Evolutionary conservation across 2,888 invertebrate species (phyloP), one percentile per base, ranked within the genome.

Genomic region (Drepana falcataria): DNA sequence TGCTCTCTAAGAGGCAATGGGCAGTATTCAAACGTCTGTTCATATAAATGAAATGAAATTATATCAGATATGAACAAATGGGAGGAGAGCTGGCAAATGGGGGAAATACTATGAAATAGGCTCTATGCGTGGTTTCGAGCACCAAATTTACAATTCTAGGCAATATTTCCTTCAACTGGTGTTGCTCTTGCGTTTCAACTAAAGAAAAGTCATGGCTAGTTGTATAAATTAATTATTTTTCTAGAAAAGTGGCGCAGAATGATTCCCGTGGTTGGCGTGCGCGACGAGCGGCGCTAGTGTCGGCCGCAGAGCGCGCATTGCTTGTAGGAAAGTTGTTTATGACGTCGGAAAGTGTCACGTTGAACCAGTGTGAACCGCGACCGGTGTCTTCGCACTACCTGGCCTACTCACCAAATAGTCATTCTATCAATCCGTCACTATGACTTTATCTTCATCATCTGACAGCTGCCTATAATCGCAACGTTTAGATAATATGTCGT

Each of bases 271-370:
- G 66, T 67, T 65, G 73, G 72, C 78, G 75, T 71, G 73, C 73
- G 80, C 79, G 74, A 74, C 79, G 76, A 63, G 77, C 68, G 77
- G 81, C 72, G 72, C 73, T 70, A 61, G 60, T 59, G 60, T 73
- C 63, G 69, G 63, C 58, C 64, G 68, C 75, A 71, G 68, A 78
- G 83, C 85, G 83, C 85, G 86, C 88, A 91, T 90, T 87, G 86
- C 91, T 87, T 83, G 81, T 88, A 91, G 88, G 91, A 91, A 91
- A 91, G 91, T 91, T 89, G 87, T 85, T 86, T 85, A 85, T 89
- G 89, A 88, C 87, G 87, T 86, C 79, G 79, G 79, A 84, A 91
- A 91, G 91, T 91, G 88, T 91, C 88, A 91, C 91, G 79, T 85
- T 91, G 91, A 91, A 91, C 91, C 82, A 89, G 73, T 81, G 81